Evolutionary conservation across 2,797 vertebrate genomes (phyloP).

Genomic region (Halcyon chelicuti): DNA sequence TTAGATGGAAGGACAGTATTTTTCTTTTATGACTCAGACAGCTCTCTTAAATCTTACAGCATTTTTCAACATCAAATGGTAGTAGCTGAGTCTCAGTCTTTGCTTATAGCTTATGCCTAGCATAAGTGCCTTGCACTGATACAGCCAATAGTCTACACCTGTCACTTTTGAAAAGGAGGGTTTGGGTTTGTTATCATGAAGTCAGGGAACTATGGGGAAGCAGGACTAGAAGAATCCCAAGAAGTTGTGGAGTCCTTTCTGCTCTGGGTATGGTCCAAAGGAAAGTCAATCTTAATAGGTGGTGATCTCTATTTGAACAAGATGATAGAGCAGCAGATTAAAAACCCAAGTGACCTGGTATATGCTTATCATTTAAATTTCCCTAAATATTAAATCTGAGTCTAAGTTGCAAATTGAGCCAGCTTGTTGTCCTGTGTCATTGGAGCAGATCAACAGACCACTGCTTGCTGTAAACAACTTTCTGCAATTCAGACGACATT

Average conservation of each 20-base stretch:
- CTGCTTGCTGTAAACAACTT: neutral
- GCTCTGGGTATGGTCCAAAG: neutral
- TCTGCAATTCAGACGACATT: neutral
- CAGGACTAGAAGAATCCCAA: neutral
- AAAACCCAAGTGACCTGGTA: neutral
- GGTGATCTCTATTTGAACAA: neutral
- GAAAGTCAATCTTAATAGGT: neutral
- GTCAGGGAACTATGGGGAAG: neutral
- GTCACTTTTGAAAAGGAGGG: neutral
- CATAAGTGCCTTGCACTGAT: neutral
- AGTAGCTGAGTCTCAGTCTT: neutral
- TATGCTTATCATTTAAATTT: neutral
- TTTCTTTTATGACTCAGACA: neutral
- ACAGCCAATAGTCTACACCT: neutral
- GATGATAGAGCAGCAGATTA: neutral
- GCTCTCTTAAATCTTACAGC: neutral
- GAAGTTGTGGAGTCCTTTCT: neutral
- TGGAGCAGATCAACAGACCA: neutral
- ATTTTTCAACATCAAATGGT: neutral
- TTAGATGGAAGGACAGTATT: neutral
- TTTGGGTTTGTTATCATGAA: neutral
- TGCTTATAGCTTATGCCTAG: neutral
- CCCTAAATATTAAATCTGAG: neutral
- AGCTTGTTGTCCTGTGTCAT: neutral
- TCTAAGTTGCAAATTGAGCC: neutral